Base-by-base conservation (phyloP, 2,797 vertebrate genomes). In the Protosalanx chinensis region DNA sequence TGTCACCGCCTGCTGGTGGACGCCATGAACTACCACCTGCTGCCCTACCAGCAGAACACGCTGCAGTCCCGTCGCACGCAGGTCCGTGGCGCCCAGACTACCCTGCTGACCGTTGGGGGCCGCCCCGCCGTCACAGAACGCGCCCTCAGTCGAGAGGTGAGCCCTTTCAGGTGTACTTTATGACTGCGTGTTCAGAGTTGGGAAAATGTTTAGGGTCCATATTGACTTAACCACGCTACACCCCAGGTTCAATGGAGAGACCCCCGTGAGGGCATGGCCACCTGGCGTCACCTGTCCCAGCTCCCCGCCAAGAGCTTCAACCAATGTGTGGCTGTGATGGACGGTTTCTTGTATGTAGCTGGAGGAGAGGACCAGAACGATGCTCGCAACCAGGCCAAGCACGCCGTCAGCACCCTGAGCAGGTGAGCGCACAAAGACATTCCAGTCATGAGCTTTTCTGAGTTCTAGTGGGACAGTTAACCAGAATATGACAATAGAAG, bases 21-120 rank as follows among this genome's bases (percentile, higher is more conserved):
- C 30, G 95, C 94, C 70, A 95, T 96, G 94, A 96, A 95, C 88
- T 95, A 96, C 87, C 94, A 96, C 89, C 88, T 96, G 74, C 92
- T 96, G 74, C 95, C 94, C 7, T 87, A 93, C 86, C 93, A 94
- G 87, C 94, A 96, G 81, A 96, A 95, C 81, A 85, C 82, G 4
- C 89, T 95, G 74, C 94, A 95, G 88, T 95, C 93, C 58, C 79
- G 81, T 1, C 93, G 93, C 75, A 94, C 93, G 0, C 91, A 91
- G 72, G 90, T 94, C 71, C 89, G 93, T 6, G 93, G 87, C 35
- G 87, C 92, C n/a, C 92, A 92, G 75, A 91, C 82, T 37, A 92
- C 93, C 1, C 88, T 96, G 76, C 86, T 95, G 56, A 91, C 90
- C 6, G 64, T 93, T 0, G 95, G 95, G 0, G 94, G 93, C 0